phyloP scores from a whole-genome alignment of 2,113 vertebrate genomes.

The Alligator mississippiensis region DNA sequence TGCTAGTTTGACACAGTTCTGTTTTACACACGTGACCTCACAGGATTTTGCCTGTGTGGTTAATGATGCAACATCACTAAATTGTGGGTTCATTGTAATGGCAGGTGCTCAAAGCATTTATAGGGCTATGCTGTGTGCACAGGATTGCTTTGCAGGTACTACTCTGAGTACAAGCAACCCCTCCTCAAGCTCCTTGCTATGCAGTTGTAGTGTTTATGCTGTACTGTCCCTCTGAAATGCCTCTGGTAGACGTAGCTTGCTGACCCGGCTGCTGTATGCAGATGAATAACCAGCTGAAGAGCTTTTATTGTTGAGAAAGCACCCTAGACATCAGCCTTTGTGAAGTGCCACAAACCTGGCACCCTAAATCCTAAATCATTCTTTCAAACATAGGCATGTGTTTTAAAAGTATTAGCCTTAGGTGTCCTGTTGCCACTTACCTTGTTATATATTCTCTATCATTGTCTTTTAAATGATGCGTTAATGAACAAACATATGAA shows the following conservation, averaged over 20 bases:
- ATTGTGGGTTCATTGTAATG: background rate
- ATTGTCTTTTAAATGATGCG: background rate
- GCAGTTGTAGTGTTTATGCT: background rate
- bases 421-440: background rate
- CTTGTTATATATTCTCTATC: background rate
- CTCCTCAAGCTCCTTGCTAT: background rate
- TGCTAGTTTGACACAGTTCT: background rate
- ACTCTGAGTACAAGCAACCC: background rate
- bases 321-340: constrained; percentile 52
- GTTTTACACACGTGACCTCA: background rate
- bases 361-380: background rate
- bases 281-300: background rate
- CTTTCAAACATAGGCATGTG: background rate
- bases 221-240: constrained; percentile 8
- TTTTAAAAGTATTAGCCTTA: background rate
- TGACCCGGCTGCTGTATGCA: constrained; percentile 46
- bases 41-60: constrained; percentile 19
- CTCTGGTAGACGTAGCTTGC: background rate
- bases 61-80: background rate
- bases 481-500: background rate
- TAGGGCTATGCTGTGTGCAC: background rate
- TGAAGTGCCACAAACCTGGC: background rate
- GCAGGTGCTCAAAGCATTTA: background rate
- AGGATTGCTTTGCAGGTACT: background rate
- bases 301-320: constrained; percentile 36